These are phyloP conservation scores for Agapornis roseicollis DNA, from an alignment of 2,113 vertebrate species.

Conservation along the genomic window DNA sequence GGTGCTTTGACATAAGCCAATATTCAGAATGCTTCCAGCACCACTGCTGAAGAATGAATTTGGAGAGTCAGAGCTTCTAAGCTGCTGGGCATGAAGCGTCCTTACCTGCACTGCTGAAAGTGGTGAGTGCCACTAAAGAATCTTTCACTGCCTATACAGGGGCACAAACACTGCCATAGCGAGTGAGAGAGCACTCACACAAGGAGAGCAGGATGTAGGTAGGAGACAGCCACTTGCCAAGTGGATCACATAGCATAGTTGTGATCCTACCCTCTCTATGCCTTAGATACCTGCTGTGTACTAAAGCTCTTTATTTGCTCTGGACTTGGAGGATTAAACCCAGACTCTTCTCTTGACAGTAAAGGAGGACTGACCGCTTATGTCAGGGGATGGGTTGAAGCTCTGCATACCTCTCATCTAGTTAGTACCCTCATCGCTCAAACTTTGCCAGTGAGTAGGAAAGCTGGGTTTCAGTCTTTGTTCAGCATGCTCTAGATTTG, in stretches of 20 bases:
- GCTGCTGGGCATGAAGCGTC: neutral
- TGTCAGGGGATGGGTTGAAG: neutral
- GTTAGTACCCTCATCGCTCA: neutral
- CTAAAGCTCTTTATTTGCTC: neutral
- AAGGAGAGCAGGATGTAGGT: neutral
- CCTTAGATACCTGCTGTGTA: neutral
- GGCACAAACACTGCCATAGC: neutral
- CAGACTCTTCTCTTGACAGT: neutral
- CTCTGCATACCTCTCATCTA: neutral
- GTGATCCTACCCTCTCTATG: neutral
- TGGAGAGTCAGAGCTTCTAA: neutral
- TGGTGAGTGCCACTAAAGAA: neutral
- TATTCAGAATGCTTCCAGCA: neutral
- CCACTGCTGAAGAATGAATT: neutral
- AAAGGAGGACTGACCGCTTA: neutral
- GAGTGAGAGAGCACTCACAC: fast-evolving
- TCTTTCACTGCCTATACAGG: neutral
- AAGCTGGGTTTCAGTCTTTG: neutral
- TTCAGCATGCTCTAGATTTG: neutral
- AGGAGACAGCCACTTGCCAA: neutral
- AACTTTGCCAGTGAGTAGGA: neutral
- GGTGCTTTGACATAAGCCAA: neutral
- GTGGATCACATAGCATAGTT: fast-evolving
- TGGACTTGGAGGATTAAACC: neutral
- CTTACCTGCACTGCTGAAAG: neutral